Base-by-base conservation (phyloP, 2,113 vertebrate species). In the Leucoraja erinaceus region DNA sequence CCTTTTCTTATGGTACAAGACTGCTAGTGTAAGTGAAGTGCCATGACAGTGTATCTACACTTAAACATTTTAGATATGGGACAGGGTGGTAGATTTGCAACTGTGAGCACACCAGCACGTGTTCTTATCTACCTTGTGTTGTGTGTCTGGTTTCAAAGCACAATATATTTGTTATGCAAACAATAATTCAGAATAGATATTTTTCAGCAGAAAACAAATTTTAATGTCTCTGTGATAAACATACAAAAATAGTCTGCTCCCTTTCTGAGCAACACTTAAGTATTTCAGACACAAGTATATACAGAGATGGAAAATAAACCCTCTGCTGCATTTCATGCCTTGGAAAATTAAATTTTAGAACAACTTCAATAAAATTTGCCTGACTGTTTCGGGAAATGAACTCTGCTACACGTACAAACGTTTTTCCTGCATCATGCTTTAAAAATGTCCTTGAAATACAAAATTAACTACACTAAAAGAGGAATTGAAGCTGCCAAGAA, bases 271-370 rank as follows among this genome's bases (percentile, higher is more conserved):
- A 91, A 91, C 90, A 38, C 90, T 91, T 72, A 91, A 91, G 90
- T 91, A 91, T 91, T 91, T 91, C 90, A 91, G 90, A 91, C 90
- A 91, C 90, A 91, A 91, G 90, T 91, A 91, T 91, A 72, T 91
- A 91, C 90, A 91, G 90, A 91, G 90, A 91, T 91, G 90, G 90
- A 91, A 91, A 91, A 91, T 70, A 91, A 91, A 91, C 66, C 90
- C 90, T 91, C 90, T 91, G 90, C 90, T 91, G 90, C 90, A 91
- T 91, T 70, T 91, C 90, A 72, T 91, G 90, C 90, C 90, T 72
- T 72, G 90, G 90, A 72, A 91, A 91, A 91, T 70, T 91, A 91
- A 91, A 91, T 91, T 91, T 91, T 72, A 91, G 90, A 91, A 91
- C 66, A 91, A 91, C 90, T 70, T 91, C 66, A 91, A 91, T 91